Percentiles rank a stretch among this genome's conserved stretches.
phyloP scores from a whole-genome alignment of 2,888 invertebrate genomes.

The Hirudinaria manillensis region DNA sequence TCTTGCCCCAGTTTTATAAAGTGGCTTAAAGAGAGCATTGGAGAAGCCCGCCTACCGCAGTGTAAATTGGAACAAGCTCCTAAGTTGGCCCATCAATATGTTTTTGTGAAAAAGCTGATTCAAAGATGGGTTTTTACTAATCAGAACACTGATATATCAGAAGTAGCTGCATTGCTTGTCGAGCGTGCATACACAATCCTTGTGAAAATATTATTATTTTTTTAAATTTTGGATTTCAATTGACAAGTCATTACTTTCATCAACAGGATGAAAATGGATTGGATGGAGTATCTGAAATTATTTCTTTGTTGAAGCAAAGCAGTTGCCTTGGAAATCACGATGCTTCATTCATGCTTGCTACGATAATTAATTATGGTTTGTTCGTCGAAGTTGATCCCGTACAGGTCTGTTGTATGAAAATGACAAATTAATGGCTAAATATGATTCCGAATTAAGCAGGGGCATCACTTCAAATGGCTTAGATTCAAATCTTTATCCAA shows the following conservation, averaged over 20 bases:
- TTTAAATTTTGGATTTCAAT: not conserved
- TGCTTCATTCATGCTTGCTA: slow-evolving; percentile 48
- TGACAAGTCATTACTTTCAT: not conserved
- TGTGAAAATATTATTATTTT: not conserved
- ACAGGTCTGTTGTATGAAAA: slow-evolving; percentile 42
- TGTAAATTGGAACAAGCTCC: slow-evolving; percentile 7
- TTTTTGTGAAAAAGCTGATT: not conserved
- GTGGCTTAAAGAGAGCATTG: not conserved
- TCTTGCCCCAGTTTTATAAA: not conserved
- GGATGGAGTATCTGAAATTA: slow-evolving; percentile 37
- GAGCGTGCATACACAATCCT: not conserved
- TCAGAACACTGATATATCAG: not conserved
- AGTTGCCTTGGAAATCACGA: slow-evolving; percentile 49
- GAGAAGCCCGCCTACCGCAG: not conserved
- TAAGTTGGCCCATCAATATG: not conserved
- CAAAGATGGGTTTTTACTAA: slow-evolving; percentile 7
- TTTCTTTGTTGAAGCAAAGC: slow-evolving; percentile 46
- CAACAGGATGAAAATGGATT: slow-evolving; percentile 41
- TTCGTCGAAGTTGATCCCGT: slow-evolving; percentile 45
- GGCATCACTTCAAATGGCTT: too few relatives aligned
- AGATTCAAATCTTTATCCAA: too few relatives aligned
- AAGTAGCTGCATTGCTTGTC: not conserved
- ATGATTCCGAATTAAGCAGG: too few relatives aligned
- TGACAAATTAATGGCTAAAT: too few relatives aligned
- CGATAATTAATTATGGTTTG: slow-evolving; percentile 49